Evolutionary conservation across 2,797 vertebrate species (phyloP).

Genomic region (Anguilla anguilla): DNA sequence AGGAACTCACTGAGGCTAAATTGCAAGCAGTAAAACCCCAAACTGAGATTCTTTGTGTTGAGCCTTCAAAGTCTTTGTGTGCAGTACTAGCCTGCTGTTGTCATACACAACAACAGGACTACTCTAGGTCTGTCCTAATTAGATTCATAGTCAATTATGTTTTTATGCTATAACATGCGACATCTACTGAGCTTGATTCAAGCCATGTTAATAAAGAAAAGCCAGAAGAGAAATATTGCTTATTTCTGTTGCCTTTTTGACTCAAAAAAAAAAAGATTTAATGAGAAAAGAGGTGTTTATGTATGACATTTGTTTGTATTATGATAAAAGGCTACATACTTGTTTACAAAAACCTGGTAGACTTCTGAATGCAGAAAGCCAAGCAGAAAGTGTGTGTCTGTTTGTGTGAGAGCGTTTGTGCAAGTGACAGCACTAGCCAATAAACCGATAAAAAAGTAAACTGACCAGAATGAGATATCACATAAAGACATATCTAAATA

Average conservation of each 20-base stretch:
- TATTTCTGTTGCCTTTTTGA: neutral
- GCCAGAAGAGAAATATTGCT: neutral
- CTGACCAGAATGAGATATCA: constrained; percentile 45
- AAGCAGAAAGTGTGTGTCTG: neutral
- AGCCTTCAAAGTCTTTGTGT: neutral
- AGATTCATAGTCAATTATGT: neutral
- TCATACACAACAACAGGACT: neutral
- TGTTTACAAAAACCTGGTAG: neutral
- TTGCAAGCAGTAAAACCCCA: neutral
- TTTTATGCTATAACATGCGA: neutral
- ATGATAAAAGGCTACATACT: neutral
- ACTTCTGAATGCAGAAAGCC: neutral
- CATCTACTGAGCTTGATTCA: neutral
- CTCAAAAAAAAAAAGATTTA: neutral
- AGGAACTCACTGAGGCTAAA: neutral
- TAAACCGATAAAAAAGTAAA: constrained; percentile 16
- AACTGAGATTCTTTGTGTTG: neutral
- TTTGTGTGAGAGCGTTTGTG: constrained; percentile 21
- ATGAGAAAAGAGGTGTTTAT: too few relatives aligned
- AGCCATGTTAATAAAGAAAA: neutral
- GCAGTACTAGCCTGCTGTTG: neutral
- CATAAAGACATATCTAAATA: constrained; percentile 27
- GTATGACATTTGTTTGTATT: neutral
- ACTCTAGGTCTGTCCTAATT: neutral
- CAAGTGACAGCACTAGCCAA: constrained; percentile 1